Evolutionary conservation across 2,888 invertebrate genomes (phyloP), one percentile per base, ranked within the genome.

Genomic region (Brachypalpus laphriformis): DNA sequence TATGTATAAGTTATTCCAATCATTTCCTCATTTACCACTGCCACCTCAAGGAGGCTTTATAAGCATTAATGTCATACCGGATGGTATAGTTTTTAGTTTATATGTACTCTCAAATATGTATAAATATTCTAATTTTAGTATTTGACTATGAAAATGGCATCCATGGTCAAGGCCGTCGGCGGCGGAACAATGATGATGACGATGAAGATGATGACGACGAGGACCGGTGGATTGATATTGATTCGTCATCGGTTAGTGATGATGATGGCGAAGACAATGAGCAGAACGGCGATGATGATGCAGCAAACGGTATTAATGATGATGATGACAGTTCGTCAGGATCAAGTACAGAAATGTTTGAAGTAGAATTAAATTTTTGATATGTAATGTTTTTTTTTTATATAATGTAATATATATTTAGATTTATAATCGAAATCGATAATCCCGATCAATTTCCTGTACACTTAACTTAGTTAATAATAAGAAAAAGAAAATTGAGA

Each of bases 131-230:
- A 87, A 87, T 74, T 89, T 86, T 72, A 90, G 90, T 82, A 77
- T 90, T 88, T 87, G 90, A 78, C 87, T 88, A 80, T 88, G 89
- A 88, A 37, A 88, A 89, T 78, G 89, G 87, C 72, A 74, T 87
- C 6, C 65, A n/a, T 47, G 59, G 71, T 28, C 51, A 68, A 14
- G 57, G 80, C 4, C 75, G 81, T 54, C 80, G 56, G 1, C 57
- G 77, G 20, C 76, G 82, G 8, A 61, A 71, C 34, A 70, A 75
- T 25, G 87, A 87, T 7, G 88, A 88, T 16, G 87, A 87, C 6
- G 88, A 88, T 14, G 88, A 88, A 11, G 87, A 88, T 25, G 87
- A 88, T 42, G 88, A 87, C 18, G 87, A 88, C 9, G 88, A 82
- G 28, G 89, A 89, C 6, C 76, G 78, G 82, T 77, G 88, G 88